A percentile compares a stretch with the other conserved stretches of the same genome.
Evolutionary conservation across 1,140 invertebrate species (phyloP).

Genomic region (Macrocentrus cingulum): DNA sequence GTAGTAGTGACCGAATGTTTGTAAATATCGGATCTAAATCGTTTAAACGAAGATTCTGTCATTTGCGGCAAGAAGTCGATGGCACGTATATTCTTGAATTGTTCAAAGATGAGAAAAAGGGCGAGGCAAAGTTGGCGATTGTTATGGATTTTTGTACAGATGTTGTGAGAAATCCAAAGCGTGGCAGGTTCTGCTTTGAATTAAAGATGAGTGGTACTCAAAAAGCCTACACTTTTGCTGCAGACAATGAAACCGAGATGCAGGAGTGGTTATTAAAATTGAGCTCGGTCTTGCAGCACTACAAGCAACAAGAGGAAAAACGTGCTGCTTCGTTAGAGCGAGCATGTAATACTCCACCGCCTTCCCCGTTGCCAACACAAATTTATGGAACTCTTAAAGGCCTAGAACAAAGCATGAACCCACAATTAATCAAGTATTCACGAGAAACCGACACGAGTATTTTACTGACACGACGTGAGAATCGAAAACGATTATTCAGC

Average conservation of each 20-base stretch:
- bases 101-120: constrained; percentile 90
- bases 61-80: constrained; percentile 84
- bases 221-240: constrained; percentile 82
- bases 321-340: constrained; percentile 66
- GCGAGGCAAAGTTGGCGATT: constrained; percentile 86
- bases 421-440: constrained; percentile 85
- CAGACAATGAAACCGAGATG: constrained; percentile 82
- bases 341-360: constrained; percentile 60
- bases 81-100: constrained; percentile 88
- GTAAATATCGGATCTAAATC: constrained; percentile 84
- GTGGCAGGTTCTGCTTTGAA: constrained; percentile 86
- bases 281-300: constrained; percentile 73
- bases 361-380: constrained; percentile 59
- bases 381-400: constrained; percentile 77
- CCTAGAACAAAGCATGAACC: constrained; percentile 87
- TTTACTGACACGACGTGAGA: constrained; percentile 75
- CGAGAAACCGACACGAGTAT: constrained; percentile 87
- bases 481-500: constrained; percentile 70
- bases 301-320: constrained; percentile 74
- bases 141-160: constrained; percentile 91
- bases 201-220: constrained; percentile 79
- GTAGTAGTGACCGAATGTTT: constrained; percentile 77
- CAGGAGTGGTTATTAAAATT: constrained; percentile 81
- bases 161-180: constrained; percentile 82
- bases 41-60: constrained; percentile 88